Percentiles rank a stretch among this genome's conserved stretches.
Conservation (phyloP, 2,113 vertebrate genomes). For the Beaufortia kweichowensis region DNA sequence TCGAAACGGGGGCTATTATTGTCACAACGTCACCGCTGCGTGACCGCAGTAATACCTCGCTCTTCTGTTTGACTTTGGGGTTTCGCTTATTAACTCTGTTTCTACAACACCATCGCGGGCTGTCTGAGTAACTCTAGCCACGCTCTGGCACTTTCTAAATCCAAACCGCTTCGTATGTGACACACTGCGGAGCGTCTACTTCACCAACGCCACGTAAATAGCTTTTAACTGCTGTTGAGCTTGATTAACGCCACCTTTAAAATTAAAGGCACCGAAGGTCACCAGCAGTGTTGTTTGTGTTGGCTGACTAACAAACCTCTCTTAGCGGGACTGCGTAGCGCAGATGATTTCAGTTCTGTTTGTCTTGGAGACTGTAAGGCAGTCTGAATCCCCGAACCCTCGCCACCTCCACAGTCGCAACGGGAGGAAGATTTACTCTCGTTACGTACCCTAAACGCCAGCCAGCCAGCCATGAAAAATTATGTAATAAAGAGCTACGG, state of each 20-base stretch:
- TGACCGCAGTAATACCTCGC: background rate
- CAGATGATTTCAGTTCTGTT: conserved; percentile 58
- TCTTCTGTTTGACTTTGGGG: background rate
- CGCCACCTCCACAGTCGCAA: background rate
- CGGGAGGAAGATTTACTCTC: background rate
- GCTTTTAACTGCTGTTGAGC: conserved; percentile 20
- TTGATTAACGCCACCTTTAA: conserved; percentile 10
- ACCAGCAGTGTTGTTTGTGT: conserved; percentile 49
- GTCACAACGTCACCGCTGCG: background rate
- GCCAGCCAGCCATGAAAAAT: conserved; percentile 61
- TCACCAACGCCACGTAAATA: conserved; percentile 20
- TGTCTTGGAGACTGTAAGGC: conserved; percentile 46
- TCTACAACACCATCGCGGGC: background rate
- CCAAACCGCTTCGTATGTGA: background rate
- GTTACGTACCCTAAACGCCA: conserved; percentile 40
- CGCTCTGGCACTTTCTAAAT: background rate
- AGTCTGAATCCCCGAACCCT: conserved; percentile 5
- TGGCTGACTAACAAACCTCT: conserved; percentile 31
- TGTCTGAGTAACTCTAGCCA: background rate
- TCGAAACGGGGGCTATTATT: conserved; percentile 13
- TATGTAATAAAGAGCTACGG: conserved; percentile 60
- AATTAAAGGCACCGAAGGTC: conserved; percentile 13
- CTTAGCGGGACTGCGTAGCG: conserved; percentile 9
- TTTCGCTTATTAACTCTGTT: background rate
- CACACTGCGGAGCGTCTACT: background rate